Percentiles rank a stretch among this genome's conserved stretches.
These are phyloP conservation scores for Drosophila malerkotliana DNA, from an alignment of 1,140 invertebrate species.

Conservation along the genomic window DNA sequence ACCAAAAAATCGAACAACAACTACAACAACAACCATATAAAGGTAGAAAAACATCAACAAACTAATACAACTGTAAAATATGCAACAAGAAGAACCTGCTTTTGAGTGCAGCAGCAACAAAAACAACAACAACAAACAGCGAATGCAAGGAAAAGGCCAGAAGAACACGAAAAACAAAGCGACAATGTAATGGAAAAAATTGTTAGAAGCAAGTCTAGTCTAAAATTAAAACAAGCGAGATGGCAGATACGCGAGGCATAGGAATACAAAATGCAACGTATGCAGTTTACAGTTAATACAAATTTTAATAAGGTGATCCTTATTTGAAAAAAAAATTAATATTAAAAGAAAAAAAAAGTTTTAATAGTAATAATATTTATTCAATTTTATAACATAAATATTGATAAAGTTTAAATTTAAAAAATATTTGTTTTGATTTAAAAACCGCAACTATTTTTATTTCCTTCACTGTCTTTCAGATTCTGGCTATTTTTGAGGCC, in stretches of 20 bases:
- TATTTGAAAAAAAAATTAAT: no score
- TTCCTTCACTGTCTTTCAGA: conserved; percentile 1
- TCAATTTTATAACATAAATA: no score
- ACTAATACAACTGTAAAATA: conserved; percentile 69
- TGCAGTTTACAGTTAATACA: conserved; percentile 56
- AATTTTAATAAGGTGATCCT: neutral
- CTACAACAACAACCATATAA: neutral
- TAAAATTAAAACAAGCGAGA: conserved; percentile 64
- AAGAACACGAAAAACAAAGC: conserved; percentile 60
- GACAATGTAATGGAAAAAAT: conserved; percentile 73
- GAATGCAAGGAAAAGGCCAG: conserved; percentile 23
- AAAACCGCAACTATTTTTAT: neutral
- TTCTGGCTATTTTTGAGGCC: conserved; percentile 58
- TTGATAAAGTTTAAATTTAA: no score
- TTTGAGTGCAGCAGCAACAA: conserved; percentile 24
- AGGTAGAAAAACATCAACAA: conserved; percentile 50
- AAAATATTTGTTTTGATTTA: no score
- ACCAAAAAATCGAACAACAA: conserved; percentile 52
- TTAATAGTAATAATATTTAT: neutral
- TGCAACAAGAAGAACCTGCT: conserved; percentile 72
- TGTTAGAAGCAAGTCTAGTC: conserved; percentile 56
- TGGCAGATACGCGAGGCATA: conserved; percentile 26
- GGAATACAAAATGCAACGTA: conserved; percentile 55
- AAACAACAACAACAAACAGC: conserved; percentile 12
- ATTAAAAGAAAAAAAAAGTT: neutral